Conservation (phyloP, 2,113 vertebrate genomes). For the Onychostoma macrolepis region DNA sequence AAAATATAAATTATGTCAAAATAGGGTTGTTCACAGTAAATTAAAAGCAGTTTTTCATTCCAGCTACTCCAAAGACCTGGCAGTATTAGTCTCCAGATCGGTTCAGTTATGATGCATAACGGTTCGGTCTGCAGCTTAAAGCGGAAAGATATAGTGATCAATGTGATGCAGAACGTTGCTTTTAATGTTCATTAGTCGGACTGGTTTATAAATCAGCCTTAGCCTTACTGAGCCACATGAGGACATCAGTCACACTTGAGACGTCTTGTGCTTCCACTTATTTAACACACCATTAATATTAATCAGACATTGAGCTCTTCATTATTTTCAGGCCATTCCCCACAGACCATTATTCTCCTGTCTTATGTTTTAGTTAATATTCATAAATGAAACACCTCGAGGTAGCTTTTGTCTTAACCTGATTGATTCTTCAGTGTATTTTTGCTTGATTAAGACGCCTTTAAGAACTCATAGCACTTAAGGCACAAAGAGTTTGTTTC, state of each 20-base stretch:
- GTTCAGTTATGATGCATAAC: conserved; percentile 1
- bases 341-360: conserved; percentile 10
- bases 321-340: conserved; percentile 12
- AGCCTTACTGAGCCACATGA: background rate
- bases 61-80: background rate
- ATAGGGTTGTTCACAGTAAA: background rate
- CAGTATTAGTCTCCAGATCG: background rate
- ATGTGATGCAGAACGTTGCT: conserved; percentile 21
- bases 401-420: background rate
- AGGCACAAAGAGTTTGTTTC: background rate
- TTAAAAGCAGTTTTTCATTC: background rate
- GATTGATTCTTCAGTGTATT: conserved; percentile 17
- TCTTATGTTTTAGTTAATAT: conserved; percentile 16
- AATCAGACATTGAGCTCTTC: conserved; percentile 26
- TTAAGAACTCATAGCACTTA: background rate
- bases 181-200: conserved; percentile 14
- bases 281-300: conserved; percentile 39
- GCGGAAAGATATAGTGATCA: conserved; percentile 11
- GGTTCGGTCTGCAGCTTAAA: background rate
- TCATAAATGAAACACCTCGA: conserved; percentile 18
- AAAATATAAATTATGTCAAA: background rate
- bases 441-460: background rate
- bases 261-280: conserved; percentile 17
- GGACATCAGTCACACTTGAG: conserved; percentile 22
- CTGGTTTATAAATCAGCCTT: conserved; percentile 32